Conservation (phyloP, 2,797 vertebrate species). For the Brachyrhaphis roseni region DNA sequence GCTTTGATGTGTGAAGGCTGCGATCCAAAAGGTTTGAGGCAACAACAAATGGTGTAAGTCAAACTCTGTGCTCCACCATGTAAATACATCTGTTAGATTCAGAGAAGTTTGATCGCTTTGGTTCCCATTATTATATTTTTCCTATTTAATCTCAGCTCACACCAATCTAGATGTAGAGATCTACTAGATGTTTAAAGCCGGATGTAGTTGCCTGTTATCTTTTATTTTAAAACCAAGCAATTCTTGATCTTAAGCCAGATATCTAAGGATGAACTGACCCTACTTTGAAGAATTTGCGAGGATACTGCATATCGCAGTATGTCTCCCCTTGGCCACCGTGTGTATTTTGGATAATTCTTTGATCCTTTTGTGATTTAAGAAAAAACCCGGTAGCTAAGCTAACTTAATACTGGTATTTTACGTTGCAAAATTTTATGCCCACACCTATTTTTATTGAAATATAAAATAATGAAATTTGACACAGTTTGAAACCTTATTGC, state of each 20-base stretch:
- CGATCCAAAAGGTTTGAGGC: not conserved
- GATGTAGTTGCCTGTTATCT: not conserved
- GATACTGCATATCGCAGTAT: no score
- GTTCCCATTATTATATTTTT: not conserved
- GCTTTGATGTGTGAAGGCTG: not conserved
- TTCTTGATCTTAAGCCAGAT: not conserved
- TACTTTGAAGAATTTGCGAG: not conserved
- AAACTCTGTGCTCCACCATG: not conserved
- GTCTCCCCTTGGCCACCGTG: no score
- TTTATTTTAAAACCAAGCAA: not conserved
- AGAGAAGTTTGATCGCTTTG: not conserved
- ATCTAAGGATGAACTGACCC: not conserved
- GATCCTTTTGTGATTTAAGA: no score
- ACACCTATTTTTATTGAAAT: no score
- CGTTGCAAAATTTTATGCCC: no score
- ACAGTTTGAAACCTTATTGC: no score
- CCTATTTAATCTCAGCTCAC: not conserved
- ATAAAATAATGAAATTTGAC: no score
- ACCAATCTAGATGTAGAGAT: not conserved
- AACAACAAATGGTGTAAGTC: not conserved
- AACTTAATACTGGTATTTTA: no score
- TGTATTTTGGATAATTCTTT: no score
- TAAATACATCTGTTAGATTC: not conserved
- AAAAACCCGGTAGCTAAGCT: no score
- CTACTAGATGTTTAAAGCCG: not conserved